Evolutionary conservation across 2,113 vertebrate species (phyloP), one percentile per base, ranked within the genome.

Genomic region (Manacus vitellinus): DNA sequence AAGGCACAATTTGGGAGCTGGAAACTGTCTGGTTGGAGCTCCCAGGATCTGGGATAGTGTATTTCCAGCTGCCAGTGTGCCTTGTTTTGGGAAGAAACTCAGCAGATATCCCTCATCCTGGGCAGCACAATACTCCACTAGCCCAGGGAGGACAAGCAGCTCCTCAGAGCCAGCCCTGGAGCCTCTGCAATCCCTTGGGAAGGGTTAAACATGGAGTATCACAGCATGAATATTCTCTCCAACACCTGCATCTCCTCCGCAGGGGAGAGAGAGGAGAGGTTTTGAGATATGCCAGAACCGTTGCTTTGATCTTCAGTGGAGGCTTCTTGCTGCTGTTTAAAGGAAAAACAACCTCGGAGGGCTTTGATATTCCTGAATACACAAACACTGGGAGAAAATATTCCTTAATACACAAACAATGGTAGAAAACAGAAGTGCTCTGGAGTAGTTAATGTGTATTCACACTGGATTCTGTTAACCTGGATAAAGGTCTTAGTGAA

Each of bases 301-400:
- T 12, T 77, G 90, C 77, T 94, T 94, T 96, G 67, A 94, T 96
- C 89, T 76, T 24, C 28, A 7, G 54, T 3, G n/a, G 72, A 86
- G 76, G 14, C 67, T 67, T 47, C 56, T 31, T n/a, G 8, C 9
- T 61, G 71, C 76, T 73, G 68, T 65, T 89, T 12, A 39, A 84
- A 92, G 44, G 27, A 9, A 67, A 71, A 83, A 70, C 35, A 83
- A 18, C 37, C 51, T 10, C 59, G 2, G 1, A 46, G 63, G 25
- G 54, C 49, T 97, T 54, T 92, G 83, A 66, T 86, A 66, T 68
- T n/a, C 37, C 63, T 22, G 46, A 83, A 54, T 3, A 16, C 22
- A 49, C 19, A 68, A n/a, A 19, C 31, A 21, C 47, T 9, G 0
- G 1, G 77, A n/a, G 82, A 13, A 84, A 94, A 63, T 27, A 51